Conservation (phyloP, 53 echinoderm and acorn worm genomes). For the Astropecten irregularis region DNA sequence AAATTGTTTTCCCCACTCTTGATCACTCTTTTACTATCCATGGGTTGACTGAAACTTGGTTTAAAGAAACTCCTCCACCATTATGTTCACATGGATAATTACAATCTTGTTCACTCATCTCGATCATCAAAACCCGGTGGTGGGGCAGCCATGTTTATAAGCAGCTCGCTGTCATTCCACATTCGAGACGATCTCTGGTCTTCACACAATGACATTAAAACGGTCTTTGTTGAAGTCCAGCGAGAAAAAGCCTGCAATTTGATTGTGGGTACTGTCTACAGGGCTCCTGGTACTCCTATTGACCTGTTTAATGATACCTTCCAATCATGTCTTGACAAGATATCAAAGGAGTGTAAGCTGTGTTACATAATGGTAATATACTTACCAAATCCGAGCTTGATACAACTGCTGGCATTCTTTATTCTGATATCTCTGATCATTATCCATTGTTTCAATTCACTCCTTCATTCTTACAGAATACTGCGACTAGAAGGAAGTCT, state of each 20-base stretch:
- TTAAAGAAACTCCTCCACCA: background rate
- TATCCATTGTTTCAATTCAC: too few relatives aligned
- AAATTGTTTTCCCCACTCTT: too few relatives aligned
- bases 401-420: too few relatives aligned
- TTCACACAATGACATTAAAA: background rate
- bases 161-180: background rate
- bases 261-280: background rate
- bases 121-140: background rate
- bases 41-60: background rate
- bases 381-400: too few relatives aligned
- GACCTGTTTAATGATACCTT: too few relatives aligned
- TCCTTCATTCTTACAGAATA: too few relatives aligned
- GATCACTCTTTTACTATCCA: too few relatives aligned
- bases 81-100: background rate
- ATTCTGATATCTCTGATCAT: too few relatives aligned
- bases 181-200: background rate
- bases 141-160: background rate
- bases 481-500: too few relatives aligned
- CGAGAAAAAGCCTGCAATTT: background rate
- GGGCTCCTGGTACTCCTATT: too few relatives aligned
- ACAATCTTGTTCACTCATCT: background rate
- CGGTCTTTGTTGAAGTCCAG: background rate
- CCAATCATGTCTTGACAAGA: background rate
- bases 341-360: too few relatives aligned
- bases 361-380: too few relatives aligned